Conservation (phyloP, 2,888 invertebrate genomes). For the Panzeria rudis region DNA sequence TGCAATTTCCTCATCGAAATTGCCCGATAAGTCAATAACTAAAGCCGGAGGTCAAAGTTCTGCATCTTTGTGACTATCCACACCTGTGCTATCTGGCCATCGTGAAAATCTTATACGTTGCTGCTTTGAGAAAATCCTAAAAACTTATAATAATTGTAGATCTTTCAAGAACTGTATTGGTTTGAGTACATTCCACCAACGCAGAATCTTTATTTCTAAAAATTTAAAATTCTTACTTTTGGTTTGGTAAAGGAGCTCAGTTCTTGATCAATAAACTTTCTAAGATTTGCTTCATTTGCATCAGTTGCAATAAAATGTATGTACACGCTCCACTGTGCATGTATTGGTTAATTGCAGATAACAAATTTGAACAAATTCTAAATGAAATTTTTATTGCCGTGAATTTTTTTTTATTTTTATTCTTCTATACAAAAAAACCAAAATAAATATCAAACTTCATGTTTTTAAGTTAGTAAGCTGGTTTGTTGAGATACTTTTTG, state of each 20-base stretch:
- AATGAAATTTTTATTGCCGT: slow-evolving; percentile 29
- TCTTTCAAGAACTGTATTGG: too few relatives aligned
- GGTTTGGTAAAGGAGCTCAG: neutral
- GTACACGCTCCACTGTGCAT: neutral
- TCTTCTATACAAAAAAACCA: neutral
- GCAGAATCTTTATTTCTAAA: too few relatives aligned
- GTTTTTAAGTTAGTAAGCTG: slow-evolving; percentile 28
- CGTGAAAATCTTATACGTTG: too few relatives aligned
- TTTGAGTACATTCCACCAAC: too few relatives aligned
- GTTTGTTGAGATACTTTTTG: slow-evolving; percentile 43
- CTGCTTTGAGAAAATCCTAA: too few relatives aligned
- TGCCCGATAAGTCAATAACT: too few relatives aligned
- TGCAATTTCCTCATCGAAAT: too few relatives aligned
- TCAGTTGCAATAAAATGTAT: neutral
- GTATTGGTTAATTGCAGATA: slow-evolving; percentile 10
- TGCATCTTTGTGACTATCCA: too few relatives aligned
- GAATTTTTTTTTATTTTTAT: slow-evolving; percentile 12
- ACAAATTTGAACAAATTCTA: neutral
- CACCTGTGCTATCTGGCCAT: too few relatives aligned
- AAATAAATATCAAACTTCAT: slow-evolving; percentile 5
- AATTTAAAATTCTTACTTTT: too few relatives aligned
- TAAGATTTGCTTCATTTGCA: neutral
- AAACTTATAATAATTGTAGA: too few relatives aligned
- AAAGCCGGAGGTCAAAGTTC: too few relatives aligned
- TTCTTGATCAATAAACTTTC: neutral